phyloP scores from a whole-genome alignment of 2,888 invertebrate species.

The Catocala fraxini region DNA sequence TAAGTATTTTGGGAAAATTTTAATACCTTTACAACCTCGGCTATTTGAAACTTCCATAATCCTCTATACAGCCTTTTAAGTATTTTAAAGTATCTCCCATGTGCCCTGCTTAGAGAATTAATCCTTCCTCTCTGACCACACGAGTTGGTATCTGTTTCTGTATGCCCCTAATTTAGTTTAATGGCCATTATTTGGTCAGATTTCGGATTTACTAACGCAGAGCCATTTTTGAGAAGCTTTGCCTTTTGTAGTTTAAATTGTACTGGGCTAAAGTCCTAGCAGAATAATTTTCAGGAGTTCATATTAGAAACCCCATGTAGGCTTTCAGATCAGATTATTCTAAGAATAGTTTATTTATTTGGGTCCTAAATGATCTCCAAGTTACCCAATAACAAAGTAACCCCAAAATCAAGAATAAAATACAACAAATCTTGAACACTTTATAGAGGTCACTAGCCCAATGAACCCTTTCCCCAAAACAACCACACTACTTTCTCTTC shows the following conservation, averaged over 20 bases:
- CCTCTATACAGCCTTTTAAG: constrained; percentile 46
- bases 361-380: not conserved
- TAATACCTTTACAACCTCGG: not conserved
- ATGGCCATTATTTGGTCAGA: constrained; percentile 28
- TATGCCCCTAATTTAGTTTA: constrained; percentile 33
- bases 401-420: constrained; percentile 8
- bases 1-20: not conserved
- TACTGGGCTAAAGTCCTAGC: not conserved
- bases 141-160: constrained; percentile 34
- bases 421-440: constrained; percentile 4
- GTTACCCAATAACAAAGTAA: constrained; percentile 2
- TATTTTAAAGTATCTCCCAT: constrained; percentile 41
- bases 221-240: not conserved
- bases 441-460: constrained; percentile 12
- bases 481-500: constrained; percentile 30
- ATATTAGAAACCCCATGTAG: no score
- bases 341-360: not conserved
- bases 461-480: constrained; percentile 22
- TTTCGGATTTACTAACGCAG: constrained; percentile 16
- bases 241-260: not conserved
- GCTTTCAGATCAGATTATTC: no score
- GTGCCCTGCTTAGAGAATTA: constrained; percentile 47
- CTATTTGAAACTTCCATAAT: constrained; percentile 27
- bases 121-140: constrained; percentile 53
- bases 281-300: not conserved